Conservation (phyloP, 2,797 vertebrate genomes). For the Diglossa cyanea region DNA sequence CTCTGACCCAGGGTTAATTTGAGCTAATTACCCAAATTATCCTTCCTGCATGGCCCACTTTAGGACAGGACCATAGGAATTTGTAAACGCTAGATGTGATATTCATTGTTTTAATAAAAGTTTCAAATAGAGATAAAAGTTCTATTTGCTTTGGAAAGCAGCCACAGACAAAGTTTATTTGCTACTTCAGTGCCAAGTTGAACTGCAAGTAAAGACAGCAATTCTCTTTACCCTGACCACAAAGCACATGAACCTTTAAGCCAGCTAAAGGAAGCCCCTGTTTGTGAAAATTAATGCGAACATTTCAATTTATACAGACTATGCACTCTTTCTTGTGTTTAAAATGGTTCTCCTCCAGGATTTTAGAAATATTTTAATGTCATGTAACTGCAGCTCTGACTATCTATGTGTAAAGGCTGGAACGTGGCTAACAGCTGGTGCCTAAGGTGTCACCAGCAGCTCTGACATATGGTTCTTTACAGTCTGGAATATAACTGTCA, state of each 20-base stretch:
- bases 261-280: neutral
- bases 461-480: neutral
- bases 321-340: neutral
- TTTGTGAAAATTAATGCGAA: neutral
- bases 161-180: constrained; percentile 40
- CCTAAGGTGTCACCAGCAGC: neutral
- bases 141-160: constrained; percentile 49
- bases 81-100: constrained; percentile 4
- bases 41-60: neutral
- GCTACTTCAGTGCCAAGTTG: constrained; percentile 19
- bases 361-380: neutral
- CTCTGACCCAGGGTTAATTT: neutral
- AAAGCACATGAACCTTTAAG: neutral
- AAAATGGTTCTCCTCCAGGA: neutral
- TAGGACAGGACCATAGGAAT: neutral
- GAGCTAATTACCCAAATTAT: neutral
- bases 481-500: neutral
- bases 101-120: constrained; percentile 34
- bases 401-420: neutral
- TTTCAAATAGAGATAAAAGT: constrained; percentile 51
- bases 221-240: neutral
- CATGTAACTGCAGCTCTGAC: neutral
- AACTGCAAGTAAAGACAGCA: constrained; percentile 9
- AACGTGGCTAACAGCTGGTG: neutral
- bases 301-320: neutral